phyloP scores from a whole-genome alignment of 2,888 invertebrate species.

The Lasioglossum leucozonium region DNA sequence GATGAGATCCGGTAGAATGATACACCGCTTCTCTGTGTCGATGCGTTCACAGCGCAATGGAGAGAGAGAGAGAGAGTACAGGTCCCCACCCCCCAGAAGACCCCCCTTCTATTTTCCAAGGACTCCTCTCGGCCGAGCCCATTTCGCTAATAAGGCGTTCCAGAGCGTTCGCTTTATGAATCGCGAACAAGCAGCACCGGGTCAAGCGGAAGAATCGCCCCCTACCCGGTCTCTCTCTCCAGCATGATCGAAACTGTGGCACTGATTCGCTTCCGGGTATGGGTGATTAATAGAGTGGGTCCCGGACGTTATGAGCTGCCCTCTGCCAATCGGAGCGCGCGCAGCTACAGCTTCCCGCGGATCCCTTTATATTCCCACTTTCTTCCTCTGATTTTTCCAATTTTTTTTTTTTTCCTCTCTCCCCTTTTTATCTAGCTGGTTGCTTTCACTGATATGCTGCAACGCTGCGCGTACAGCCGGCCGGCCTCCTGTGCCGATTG shows the following conservation, averaged over 20 bases:
- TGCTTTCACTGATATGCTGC: not conserved
- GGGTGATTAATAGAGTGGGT: conserved; percentile 51
- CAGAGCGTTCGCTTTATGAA: conserved; percentile 57
- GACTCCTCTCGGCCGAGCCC: conserved; percentile 61
- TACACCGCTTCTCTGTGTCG: conserved; percentile 64
- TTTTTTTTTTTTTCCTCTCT: not conserved
- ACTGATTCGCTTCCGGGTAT: conserved; percentile 51
- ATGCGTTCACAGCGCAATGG: conserved; percentile 59
- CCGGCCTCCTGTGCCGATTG: conserved; percentile 34
- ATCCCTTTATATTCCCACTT: not conserved
- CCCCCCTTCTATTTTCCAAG: conserved; percentile 61
- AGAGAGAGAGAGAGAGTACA: not conserved
- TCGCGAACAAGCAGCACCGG: conserved; percentile 50
- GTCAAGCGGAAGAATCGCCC: conserved; percentile 59
- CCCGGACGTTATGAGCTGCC: conserved; percentile 28
- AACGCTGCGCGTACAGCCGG: not conserved
- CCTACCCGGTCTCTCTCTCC: conserved; percentile 18
- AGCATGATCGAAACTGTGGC: conserved; percentile 57
- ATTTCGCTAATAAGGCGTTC: conserved; percentile 74
- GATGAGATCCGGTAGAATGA: conserved; percentile 82
- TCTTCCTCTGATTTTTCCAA: not conserved
- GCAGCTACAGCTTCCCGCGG: not conserved
- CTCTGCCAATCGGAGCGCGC: too few relatives aligned
- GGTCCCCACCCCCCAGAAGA: conserved; percentile 35
- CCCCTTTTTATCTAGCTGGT: too few relatives aligned